These are phyloP conservation scores for Aphaenogaster rudis DNA, from an alignment of 1,140 invertebrate species.

Conservation along the genomic window DNA sequence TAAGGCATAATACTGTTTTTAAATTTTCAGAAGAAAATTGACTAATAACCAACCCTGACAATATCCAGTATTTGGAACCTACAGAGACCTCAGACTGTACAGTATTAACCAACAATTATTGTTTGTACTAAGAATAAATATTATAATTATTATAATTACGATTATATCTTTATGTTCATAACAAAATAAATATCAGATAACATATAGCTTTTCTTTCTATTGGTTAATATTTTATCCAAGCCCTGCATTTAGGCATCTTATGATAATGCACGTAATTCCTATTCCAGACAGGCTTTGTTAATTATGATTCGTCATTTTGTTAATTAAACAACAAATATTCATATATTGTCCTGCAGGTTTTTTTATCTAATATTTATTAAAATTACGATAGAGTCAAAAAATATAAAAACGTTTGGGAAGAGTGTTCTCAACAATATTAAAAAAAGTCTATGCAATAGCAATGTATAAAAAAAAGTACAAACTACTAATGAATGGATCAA, in stretches of 20 bases:
- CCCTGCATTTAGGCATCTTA: conserved; percentile 77
- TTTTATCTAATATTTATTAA: conserved; percentile 42
- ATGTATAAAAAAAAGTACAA: conserved; percentile 44
- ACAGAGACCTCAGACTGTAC: conserved; percentile 86
- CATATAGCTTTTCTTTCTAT: conserved; percentile 80
- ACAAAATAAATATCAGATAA: conserved; percentile 87
- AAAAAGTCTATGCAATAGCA: conserved; percentile 38
- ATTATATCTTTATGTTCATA: conserved; percentile 83
- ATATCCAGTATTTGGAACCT: conserved; percentile 82
- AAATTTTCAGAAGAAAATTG: conserved; percentile 86
- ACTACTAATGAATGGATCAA: conserved; percentile 53
- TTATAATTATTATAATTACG: conserved; percentile 84
- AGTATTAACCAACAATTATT: conserved; percentile 86
- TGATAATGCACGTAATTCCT: conserved; percentile 76
- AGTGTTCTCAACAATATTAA: conserved; percentile 44
- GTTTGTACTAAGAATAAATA: conserved; percentile 86
- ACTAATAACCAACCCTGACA: conserved; percentile 86
- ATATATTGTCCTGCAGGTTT: conserved; percentile 30
- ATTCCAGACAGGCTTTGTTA: conserved; percentile 17
- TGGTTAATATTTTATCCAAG: conserved; percentile 73
- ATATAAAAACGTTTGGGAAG: conserved; percentile 47
- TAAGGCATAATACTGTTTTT: conserved; percentile 79
- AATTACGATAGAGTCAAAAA: conserved; percentile 22
- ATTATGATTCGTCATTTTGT: conserved; percentile 45
- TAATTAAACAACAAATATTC: conserved; percentile 10